A percentile compares a stretch with the other conserved stretches of the same genome.
phyloP scores from a whole-genome alignment of 2,797 vertebrate genomes.

The Centropyge bicolor region DNA sequence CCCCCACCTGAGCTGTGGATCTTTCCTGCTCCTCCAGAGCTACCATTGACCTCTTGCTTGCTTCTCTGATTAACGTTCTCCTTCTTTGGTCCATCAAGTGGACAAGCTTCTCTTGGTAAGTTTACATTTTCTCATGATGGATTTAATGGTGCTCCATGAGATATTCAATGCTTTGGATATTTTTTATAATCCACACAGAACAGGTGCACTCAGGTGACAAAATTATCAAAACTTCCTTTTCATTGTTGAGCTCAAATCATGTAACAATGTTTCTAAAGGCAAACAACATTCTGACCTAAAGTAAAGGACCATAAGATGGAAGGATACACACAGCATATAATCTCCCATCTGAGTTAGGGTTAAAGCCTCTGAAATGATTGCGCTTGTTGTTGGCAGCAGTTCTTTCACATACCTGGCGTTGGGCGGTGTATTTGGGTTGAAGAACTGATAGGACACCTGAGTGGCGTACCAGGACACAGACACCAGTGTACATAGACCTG shows the following conservation, averaged over 20 bases:
- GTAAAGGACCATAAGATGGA: not conserved
- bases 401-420: conserved; percentile 89
- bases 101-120: not conserved
- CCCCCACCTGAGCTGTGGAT: conserved; percentile 1
- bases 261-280: not conserved
- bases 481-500: conserved; percentile 93
- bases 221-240: not conserved
- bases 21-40: conserved; percentile 9
- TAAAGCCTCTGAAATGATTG: not conserved
- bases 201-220: not conserved
- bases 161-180: too few relatives aligned
- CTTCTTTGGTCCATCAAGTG: not conserved
- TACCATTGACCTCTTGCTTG: not conserved
- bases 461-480: conserved; percentile 96
- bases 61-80: not conserved
- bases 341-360: not conserved
- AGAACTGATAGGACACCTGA: conserved; percentile 95
- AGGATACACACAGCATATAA: not conserved
- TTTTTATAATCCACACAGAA: too few relatives aligned
- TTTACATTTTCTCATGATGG: not conserved
- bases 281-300: not conserved
- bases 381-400: not conserved
- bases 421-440: conserved; percentile 92
- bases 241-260: not conserved
- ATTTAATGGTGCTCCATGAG: not conserved